Base-by-base conservation (phyloP, 1,140 invertebrate genomes). In the Asobara japonica region DNA sequence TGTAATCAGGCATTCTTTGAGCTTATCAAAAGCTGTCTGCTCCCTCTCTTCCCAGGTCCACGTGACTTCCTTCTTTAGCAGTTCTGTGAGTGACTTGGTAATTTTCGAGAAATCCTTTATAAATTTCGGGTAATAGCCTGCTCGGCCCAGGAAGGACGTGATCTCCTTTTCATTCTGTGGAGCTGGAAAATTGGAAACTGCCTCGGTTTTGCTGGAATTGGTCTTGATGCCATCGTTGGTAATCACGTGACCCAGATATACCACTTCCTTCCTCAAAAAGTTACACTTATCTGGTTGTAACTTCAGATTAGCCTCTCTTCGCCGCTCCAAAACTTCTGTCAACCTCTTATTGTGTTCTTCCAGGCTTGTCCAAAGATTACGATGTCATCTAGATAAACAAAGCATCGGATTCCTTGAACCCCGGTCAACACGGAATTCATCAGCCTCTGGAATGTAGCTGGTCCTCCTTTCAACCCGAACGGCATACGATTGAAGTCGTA, bases 381-480 rank as follows among this genome's bases (percentile, higher is more conserved):
- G n/a, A n/a, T n/a, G n/a, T n/a, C n/a, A n/a, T 69, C 66, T 5
- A 56, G 10, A 13, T 69, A 69, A 6, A 60, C 66, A 3, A 69
- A 56, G 30, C 45, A 56, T 20, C 7, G 25, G 0, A 56, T 5
- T 4, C 66, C 66, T 30, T 69, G 66, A 0, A 69, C 3, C 20
- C 66, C 66, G 3, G 66, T 10, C 22, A 69, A 30, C 4, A 69
- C 48, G 1, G 45, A 31, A 29, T 69, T 31, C 45, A 69, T 51
- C 4, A 56, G 0, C 0, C 45, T 8, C 18, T 69, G 41, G n/a
- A 69, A 69, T n/a, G n/a, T n/a, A n/a, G n/a, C n/a, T n/a, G n/a
- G n/a, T n/a, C n/a, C n/a, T n/a, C n/a, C n/a, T n/a, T n/a, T n/a
- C n/a, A n/a, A n/a, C n/a, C n/a, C n/a, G n/a, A n/a, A n/a, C n/a